Percentiles rank a stretch among this genome's conserved stretches.
These are phyloP conservation scores for Gopherus flavomarginatus DNA, from an alignment of 2,113 vertebrate genomes.

Conservation along the genomic window DNA sequence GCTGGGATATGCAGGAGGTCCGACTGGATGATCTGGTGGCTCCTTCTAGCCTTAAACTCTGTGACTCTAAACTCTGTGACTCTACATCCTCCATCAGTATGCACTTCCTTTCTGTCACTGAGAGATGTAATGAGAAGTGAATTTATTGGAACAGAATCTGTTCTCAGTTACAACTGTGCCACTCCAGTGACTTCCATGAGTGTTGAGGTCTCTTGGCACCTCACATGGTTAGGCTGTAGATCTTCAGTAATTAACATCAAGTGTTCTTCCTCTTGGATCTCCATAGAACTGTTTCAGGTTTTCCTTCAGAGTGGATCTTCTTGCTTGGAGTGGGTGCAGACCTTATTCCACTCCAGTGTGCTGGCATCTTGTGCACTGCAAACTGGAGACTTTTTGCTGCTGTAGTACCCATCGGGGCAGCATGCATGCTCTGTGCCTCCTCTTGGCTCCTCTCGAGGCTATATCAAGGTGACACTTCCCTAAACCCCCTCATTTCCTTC, in stretches of 20 bases:
- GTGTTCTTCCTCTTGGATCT: neutral
- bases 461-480: neutral
- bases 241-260: neutral
- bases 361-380: neutral
- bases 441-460: neutral
- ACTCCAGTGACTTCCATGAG: accelerated
- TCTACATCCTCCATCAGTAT: neutral
- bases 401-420: neutral
- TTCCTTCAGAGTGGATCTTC: neutral
- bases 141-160: neutral
- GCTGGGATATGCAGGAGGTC: neutral
- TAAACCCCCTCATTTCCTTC: neutral
- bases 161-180: accelerated
- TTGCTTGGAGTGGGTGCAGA: neutral
- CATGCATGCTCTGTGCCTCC: neutral
- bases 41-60: neutral
- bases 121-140: accelerated
- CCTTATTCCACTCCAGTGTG: neutral
- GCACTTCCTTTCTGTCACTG: neutral
- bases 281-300: neutral
- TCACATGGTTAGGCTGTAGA: accelerated
- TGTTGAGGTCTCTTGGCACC: accelerated
- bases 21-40: neutral
- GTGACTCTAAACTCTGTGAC: neutral
- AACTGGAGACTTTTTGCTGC: neutral